phyloP scores from a whole-genome alignment of 1,140 invertebrate species.

The Leucophenga varia region DNA sequence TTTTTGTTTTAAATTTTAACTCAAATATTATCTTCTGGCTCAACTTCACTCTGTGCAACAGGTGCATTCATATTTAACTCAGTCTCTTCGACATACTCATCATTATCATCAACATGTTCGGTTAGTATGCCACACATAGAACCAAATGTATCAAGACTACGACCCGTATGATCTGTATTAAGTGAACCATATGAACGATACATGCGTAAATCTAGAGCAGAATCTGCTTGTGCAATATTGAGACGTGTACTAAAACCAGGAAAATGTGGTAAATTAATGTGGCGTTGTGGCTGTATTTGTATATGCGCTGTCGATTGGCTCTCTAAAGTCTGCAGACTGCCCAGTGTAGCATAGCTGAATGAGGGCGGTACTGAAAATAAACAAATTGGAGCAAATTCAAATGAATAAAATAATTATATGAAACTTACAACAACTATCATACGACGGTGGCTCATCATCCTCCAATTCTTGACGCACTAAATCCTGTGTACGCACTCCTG shows the following conservation, averaged over 20 bases:
- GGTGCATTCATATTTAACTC: too few species aligned
- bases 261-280: slow-evolving; percentile 44
- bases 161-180: slow-evolving; percentile 38
- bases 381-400: background rate
- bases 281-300: slow-evolving; percentile 12
- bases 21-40: too few species aligned
- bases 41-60: too few species aligned
- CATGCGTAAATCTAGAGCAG: slow-evolving; percentile 33
- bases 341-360: slow-evolving; percentile 47
- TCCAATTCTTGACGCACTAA: slow-evolving; percentile 25
- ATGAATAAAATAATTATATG: background rate
- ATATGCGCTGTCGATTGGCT: slow-evolving; percentile 13
- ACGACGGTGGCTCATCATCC: slow-evolving; percentile 47
- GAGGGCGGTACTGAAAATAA: slow-evolving; percentile 40
- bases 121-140: slow-evolving; percentile 39
- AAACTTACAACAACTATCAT: slow-evolving; percentile 47
- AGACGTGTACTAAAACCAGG: slow-evolving; percentile 41
- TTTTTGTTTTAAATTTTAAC: too few species aligned
- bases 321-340: slow-evolving; percentile 41
- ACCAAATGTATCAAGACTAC: slow-evolving; percentile 44
- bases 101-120: slow-evolving; percentile 21
- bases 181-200: slow-evolving; percentile 43
- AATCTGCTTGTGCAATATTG: slow-evolving; percentile 36
- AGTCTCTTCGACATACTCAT: background rate
- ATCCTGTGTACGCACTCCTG: slow-evolving; percentile 9